Evolutionary conservation across 1,140 invertebrate genomes (phyloP).

Genomic region (Musca domestica): DNA sequence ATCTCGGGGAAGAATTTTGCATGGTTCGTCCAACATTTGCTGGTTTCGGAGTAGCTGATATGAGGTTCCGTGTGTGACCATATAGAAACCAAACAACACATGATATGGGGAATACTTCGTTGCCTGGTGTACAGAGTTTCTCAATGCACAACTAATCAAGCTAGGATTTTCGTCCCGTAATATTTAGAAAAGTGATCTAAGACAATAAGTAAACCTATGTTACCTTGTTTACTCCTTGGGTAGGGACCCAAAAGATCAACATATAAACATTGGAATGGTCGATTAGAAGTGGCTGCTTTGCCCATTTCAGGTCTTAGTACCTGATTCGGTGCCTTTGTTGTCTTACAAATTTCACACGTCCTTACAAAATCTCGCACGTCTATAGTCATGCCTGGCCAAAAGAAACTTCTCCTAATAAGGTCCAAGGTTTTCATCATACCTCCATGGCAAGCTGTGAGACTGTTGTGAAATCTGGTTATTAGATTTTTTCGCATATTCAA

Average conservation of each 20-base stretch:
- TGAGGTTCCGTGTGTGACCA: conserved; percentile 22
- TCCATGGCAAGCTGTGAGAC: neutral
- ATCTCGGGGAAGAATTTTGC: neutral
- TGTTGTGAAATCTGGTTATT: conserved; percentile 1
- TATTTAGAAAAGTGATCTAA: conserved; percentile 24
- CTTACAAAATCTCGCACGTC: conserved; percentile 18
- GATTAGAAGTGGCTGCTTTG: neutral
- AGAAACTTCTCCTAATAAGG: neutral
- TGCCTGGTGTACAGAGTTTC: neutral
- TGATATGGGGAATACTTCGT: conserved; percentile 18
- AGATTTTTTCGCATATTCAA: neutral
- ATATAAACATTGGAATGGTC: conserved; percentile 24
- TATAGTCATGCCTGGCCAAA: conserved; percentile 22
- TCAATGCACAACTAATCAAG: conserved; percentile 16
- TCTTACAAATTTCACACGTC: conserved; percentile 23
- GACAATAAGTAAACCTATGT: conserved; percentile 21
- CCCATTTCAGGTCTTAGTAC: conserved; percentile 15
- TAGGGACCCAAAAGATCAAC: conserved; percentile 22
- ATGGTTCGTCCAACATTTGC: conserved; percentile 1
- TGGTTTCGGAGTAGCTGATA: conserved; percentile 17
- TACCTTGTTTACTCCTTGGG: conserved; percentile 10
- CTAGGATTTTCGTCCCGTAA: conserved; percentile 23
- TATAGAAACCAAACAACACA: conserved; percentile 20
- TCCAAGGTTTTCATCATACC: neutral
- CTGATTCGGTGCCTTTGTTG: conserved; percentile 17